Conservation (phyloP, 2,888 invertebrate species). For the Xestia xanthographa region DNA sequence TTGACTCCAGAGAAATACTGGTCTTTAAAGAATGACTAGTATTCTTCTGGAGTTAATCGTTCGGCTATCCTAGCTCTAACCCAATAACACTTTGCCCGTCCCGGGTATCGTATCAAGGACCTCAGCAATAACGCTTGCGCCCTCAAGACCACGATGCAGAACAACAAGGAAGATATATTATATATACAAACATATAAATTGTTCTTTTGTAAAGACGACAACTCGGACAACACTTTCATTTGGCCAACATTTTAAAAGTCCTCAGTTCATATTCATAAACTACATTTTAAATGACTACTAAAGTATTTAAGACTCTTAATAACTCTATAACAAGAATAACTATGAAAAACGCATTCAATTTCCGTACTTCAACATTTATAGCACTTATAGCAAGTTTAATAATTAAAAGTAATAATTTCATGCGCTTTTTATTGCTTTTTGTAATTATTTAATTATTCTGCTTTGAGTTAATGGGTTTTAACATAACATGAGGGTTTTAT, state of each 20-base stretch:
- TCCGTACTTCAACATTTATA: conserved; percentile 8
- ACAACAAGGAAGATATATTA: neutral
- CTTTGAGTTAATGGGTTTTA: conserved; percentile 24
- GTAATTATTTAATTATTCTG: conserved; percentile 46
- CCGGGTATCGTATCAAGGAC: no score
- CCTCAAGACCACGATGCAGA: no score
- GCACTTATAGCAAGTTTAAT: conserved; percentile 9
- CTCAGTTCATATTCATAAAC: neutral
- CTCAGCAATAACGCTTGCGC: no score
- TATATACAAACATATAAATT: neutral
- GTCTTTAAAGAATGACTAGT: no score
- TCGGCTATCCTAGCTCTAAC: no score
- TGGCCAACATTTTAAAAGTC: neutral
- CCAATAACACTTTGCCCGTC: no score
- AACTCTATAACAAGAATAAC: neutral
- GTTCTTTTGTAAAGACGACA: neutral
- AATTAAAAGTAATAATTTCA: conserved; percentile 36
- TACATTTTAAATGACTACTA: neutral
- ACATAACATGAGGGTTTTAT: conserved; percentile 31
- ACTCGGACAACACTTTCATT: neutral
- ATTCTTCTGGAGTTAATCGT: no score
- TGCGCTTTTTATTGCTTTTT: conserved; percentile 29
- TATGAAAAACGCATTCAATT: conserved; percentile 24
- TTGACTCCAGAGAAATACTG: no score
- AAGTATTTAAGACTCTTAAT: neutral